phyloP scores from a whole-genome alignment of 1,140 invertebrate species.

The Macrosteles quadrilineatus region DNA sequence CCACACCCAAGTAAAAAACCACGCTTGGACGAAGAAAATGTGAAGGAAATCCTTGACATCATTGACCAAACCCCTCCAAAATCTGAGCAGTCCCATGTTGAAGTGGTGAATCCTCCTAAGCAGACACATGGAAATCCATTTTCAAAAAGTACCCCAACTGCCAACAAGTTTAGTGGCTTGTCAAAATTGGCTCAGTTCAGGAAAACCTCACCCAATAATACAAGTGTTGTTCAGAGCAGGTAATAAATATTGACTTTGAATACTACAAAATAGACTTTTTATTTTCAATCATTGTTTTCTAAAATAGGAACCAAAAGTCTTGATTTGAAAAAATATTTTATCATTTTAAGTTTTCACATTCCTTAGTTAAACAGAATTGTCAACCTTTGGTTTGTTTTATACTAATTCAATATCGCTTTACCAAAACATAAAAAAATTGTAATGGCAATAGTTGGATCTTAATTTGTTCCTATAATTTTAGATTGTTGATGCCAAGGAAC shows the following conservation, averaged over 20 bases:
- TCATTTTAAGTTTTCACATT: too few relatives aligned
- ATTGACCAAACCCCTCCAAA: slow-evolving; percentile 1
- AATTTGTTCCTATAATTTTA: too few relatives aligned
- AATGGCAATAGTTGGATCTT: background rate
- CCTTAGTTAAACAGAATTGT: too few relatives aligned
- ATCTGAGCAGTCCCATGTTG: background rate
- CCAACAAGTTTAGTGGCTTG: slow-evolving; percentile 36
- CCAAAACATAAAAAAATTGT: background rate
- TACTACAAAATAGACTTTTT: background rate
- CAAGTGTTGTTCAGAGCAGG: slow-evolving; percentile 33
- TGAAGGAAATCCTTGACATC: background rate
- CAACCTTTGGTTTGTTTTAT: too few relatives aligned
- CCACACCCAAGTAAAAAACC: background rate
- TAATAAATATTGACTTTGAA: background rate
- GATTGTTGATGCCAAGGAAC: too few relatives aligned
- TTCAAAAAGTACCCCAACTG: slow-evolving; percentile 28
- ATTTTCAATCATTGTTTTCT: background rate
- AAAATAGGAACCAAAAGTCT: too few relatives aligned
- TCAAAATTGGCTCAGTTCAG: slow-evolving; percentile 36
- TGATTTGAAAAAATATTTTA: too few relatives aligned
- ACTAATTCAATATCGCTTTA: background rate
- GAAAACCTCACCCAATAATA: slow-evolving; percentile 21
- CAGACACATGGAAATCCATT: slow-evolving; percentile 6
- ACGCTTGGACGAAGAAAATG: background rate
- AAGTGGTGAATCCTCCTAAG: slow-evolving; percentile 21